phyloP scores from a whole-genome alignment of 2,797 vertebrate species.

The Ispidina picta region DNA sequence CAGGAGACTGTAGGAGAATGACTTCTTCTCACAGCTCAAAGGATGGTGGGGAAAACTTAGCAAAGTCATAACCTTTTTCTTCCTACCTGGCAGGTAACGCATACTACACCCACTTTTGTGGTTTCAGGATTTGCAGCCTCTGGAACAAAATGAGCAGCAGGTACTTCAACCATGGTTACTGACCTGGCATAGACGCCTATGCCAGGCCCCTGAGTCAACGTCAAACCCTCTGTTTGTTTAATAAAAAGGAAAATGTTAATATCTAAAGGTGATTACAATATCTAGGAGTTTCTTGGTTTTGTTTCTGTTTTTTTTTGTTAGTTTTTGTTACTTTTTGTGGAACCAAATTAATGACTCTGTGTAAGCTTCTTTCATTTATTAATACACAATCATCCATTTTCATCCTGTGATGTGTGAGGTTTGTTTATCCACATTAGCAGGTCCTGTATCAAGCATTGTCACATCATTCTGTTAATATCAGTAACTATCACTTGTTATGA shows the following conservation, averaged over 20 bases:
- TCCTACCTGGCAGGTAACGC: constrained; percentile 64
- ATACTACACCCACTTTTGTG: constrained; percentile 31
- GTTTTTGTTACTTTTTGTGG: neutral
- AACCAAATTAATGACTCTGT: neutral
- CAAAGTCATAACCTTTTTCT: constrained; percentile 63
- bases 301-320: too few species aligned
- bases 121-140: constrained; percentile 67
- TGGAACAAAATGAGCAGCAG: constrained; percentile 59
- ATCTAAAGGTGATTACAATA: neutral
- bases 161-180: constrained; percentile 62
- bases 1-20: constrained; percentile 26
- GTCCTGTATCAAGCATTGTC: neutral
- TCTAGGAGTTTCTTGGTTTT: too few species aligned
- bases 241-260: neutral
- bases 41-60: constrained; percentile 19
- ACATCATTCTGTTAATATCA: neutral
- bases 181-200: constrained; percentile 3
- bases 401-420: neutral
- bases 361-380: constrained; percentile 33
- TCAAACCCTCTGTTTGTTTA: neutral
- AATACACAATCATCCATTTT: constrained; percentile 25
- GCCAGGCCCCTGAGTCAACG: neutral
- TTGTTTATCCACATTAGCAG: neutral
- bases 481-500: neutral
- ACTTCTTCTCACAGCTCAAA: constrained; percentile 34